Conservation (phyloP, 2,888 invertebrate species). For the Tinea trinotella region DNA sequence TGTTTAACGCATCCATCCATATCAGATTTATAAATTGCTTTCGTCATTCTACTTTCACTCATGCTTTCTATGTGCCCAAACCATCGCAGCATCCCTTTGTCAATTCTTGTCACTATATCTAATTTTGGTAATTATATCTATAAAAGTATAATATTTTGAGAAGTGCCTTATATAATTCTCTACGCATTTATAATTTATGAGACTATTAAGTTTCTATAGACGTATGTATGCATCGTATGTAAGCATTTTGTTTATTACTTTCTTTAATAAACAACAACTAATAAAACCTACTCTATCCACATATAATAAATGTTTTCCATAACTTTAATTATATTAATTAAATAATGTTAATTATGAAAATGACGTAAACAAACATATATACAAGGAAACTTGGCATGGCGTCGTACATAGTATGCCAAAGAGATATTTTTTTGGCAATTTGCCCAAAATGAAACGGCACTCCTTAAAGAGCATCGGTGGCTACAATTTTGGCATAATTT, state of each 20-base stretch:
- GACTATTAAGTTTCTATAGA: not conserved
- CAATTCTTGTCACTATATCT: too few relatives aligned
- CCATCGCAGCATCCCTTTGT: too few relatives aligned
- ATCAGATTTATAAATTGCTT: too few relatives aligned
- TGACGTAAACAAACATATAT: constrained; percentile 13
- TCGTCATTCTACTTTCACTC: too few relatives aligned
- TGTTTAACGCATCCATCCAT: too few relatives aligned
- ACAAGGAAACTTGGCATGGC: constrained; percentile 3
- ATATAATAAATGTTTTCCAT: not conserved
- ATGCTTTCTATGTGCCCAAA: too few relatives aligned
- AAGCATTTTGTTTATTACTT: not conserved
- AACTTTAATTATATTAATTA: not conserved
- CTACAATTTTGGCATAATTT: constrained; percentile 11
- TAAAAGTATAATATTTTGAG: not conserved
- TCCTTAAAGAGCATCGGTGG: constrained; percentile 11
- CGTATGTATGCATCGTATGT: too few relatives aligned
- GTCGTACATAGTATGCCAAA: not conserved
- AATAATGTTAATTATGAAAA: constrained; percentile 6
- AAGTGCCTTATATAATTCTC: not conserved
- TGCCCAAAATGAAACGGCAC: constrained; percentile 8
- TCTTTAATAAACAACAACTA: not conserved
- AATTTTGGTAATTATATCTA: too few relatives aligned
- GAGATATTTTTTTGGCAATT: constrained; percentile 10
- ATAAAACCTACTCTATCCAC: too few relatives aligned
- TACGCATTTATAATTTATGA: not conserved